These are phyloP conservation scores for Pseudorasbora parva DNA, from an alignment of 2,113 vertebrate genomes.

Conservation along the genomic window DNA sequence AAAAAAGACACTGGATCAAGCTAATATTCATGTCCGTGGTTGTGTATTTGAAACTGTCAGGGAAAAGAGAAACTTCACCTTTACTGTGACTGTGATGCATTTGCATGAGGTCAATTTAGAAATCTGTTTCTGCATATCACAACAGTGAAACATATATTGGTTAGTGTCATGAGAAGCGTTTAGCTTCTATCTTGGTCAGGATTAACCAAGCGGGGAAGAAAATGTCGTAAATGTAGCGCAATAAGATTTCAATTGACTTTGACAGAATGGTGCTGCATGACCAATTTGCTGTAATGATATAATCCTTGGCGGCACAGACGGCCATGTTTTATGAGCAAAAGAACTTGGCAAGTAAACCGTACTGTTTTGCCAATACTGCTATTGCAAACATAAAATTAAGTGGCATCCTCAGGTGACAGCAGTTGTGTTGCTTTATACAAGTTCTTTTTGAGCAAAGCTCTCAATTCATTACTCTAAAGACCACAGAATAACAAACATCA, in stretches of 20 bases:
- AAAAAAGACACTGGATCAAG: background rate
- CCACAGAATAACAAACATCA: background rate
- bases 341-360: conserved; percentile 36
- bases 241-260: conserved; percentile 53
- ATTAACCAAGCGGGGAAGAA: conserved; percentile 34
- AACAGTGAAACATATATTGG: conserved; percentile 22
- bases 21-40: background rate
- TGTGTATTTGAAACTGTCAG: conserved; percentile 57
- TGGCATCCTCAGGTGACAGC: conserved; percentile 37
- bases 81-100: background rate
- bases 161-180: background rate
- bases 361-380: conserved; percentile 40
- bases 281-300: conserved; percentile 53
- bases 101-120: conserved; percentile 18
- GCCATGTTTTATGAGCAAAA: conserved; percentile 52
- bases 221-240: conserved; percentile 53
- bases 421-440: background rate
- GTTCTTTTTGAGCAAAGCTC: conserved; percentile 8
- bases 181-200: conserved; percentile 6
- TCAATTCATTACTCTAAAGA: background rate
- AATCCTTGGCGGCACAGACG: conserved; percentile 47
- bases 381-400: conserved; percentile 36
- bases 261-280: conserved; percentile 59
- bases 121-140: background rate
- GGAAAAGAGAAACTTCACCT: background rate